Evolutionary conservation across 2,888 invertebrate genomes (phyloP).

Genomic region (Apotomis betuletana): DNA sequence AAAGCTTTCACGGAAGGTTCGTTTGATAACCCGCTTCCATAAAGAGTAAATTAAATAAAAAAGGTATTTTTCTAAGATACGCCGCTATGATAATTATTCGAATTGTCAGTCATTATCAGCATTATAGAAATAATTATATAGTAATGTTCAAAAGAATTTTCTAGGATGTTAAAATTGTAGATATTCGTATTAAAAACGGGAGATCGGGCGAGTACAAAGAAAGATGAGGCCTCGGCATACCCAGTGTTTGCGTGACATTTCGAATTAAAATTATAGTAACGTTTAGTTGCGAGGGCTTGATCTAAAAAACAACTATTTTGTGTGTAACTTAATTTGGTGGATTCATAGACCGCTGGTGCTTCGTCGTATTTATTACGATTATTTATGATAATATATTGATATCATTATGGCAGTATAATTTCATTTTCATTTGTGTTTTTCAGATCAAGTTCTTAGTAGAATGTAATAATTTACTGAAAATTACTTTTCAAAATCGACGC

Average conservation of each 20-base stretch:
- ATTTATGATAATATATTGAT: neutral
- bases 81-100: too few relatives aligned
- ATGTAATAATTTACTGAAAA: conserved; percentile 3
- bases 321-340: conserved; percentile 27
- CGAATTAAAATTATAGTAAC: conserved; percentile 42
- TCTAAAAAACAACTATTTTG: conserved; percentile 18
- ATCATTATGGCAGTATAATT: neutral
- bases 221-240: conserved; percentile 50
- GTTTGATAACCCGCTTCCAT: neutral
- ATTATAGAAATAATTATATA: too few relatives aligned
- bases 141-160: conserved; percentile 8
- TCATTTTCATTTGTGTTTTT: conserved; percentile 21
- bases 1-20: neutral
- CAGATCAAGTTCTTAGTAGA: conserved; percentile 26
- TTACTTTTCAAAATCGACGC: conserved; percentile 2
- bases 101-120: too few relatives aligned
- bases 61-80: neutral
- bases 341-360: conserved; percentile 22
- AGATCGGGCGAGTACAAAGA: conserved; percentile 62
- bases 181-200: conserved; percentile 57
- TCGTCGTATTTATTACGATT: conserved; percentile 6
- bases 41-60: too few relatives aligned
- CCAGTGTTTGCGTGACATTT: conserved; percentile 44
- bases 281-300: conserved; percentile 47
- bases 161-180: conserved; percentile 55